A percentile compares a stretch with the other conserved stretches of the same genome.
phyloP scores from a whole-genome alignment of 2,888 invertebrate genomes.

The Choreutis nemorana region DNA sequence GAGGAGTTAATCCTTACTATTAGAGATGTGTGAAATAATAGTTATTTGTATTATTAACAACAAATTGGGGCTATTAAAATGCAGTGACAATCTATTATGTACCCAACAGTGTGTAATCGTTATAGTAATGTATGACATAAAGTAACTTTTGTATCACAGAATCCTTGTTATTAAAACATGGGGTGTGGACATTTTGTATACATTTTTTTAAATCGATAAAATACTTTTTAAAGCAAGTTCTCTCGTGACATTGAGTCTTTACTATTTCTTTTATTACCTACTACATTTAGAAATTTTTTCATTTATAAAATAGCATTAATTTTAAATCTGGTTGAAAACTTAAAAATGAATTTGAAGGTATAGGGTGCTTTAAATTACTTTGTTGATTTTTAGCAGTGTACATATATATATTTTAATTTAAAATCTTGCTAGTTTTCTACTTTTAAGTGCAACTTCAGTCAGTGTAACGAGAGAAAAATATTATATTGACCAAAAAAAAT shows the following conservation, averaged over 20 bases:
- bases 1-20: constrained; percentile 56
- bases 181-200: constrained; percentile 61
- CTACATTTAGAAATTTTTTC: too few species aligned
- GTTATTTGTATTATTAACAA: too few species aligned
- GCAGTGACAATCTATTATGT: too few species aligned
- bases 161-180: constrained; percentile 44
- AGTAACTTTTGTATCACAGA: constrained; percentile 57
- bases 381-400: constrained; percentile 41
- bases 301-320: too few species aligned
- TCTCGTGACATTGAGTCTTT: constrained; percentile 59
- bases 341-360: too few species aligned
- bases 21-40: constrained; percentile 47
- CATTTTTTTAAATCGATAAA: constrained; percentile 44
- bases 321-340: too few species aligned
- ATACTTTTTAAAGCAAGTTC: constrained; percentile 40
- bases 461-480: constrained; percentile 55
- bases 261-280: too few species aligned
- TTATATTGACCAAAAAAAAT: neutral
- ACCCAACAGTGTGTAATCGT: too few species aligned
- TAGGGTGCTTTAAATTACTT: too few species aligned
- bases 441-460: constrained; percentile 58
- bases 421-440: constrained; percentile 37
- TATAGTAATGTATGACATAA: too few species aligned
- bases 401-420: constrained; percentile 45
- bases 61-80: too few species aligned